Percentiles rank a stretch among this genome's conserved stretches.
Conservation (phyloP, 2,888 invertebrate genomes). For the Andrena haemorrhoa region DNA sequence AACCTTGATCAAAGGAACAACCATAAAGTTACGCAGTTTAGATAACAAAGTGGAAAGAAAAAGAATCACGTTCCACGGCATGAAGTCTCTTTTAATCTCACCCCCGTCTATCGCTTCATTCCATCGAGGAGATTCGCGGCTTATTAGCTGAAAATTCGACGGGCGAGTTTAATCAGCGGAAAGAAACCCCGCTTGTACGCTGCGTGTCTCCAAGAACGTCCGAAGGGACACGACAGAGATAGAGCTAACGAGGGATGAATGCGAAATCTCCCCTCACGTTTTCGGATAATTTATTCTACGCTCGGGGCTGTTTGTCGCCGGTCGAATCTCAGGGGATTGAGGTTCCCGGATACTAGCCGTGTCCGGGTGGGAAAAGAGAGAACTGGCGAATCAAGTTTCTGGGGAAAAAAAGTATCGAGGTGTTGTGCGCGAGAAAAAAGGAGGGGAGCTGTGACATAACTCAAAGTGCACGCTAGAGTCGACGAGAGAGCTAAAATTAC, state of each 20-base stretch:
- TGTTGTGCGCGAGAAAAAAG: neutral
- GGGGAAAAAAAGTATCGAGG: too few relatives aligned
- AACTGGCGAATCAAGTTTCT: neutral
- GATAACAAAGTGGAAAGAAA: neutral
- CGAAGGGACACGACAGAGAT: neutral
- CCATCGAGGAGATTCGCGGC: neutral
- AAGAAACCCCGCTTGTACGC: constrained; percentile 2
- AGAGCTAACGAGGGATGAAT: constrained; percentile 32
- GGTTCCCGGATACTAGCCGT: neutral
- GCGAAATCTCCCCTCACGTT: neutral
- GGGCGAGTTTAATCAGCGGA: constrained; percentile 43
- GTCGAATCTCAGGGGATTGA: neutral
- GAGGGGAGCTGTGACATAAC: neutral
- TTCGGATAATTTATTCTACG: constrained; percentile 46
- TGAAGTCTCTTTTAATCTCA: neutral
- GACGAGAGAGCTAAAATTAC: too few relatives aligned
- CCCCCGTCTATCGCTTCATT: neutral
- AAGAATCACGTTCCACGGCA: neutral
- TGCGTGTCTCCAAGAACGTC: constrained; percentile 1
- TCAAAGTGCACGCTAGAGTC: neutral
- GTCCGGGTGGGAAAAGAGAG: neutral
- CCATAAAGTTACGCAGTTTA: too few relatives aligned
- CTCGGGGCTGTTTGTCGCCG: constrained; percentile 22
- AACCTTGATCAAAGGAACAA: too few relatives aligned
- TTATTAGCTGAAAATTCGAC: constrained; percentile 53